Evolutionary conservation across 2,888 invertebrate genomes (phyloP), one percentile per base, ranked within the genome.

Genomic region (Conus canariensis): DNA sequence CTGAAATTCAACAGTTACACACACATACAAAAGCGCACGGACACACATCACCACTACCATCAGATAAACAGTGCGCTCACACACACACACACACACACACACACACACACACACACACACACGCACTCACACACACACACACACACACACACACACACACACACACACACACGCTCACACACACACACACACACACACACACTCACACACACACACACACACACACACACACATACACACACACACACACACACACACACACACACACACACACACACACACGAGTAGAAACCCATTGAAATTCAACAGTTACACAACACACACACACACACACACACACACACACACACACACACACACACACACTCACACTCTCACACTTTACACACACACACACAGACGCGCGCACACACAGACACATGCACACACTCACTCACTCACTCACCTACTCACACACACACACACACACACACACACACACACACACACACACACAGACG

Each of bases 31-130:
- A 70, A 9, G 70, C 70, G 22, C 22, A 70, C 70, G 16, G 12
- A 70, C 70, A 70, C 70, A 70, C 70, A 70, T n/a, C n/a, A n/a
- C n/a, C n/a, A n/a, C n/a, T n/a, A n/a, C n/a, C n/a, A n/a, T n/a
- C n/a, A n/a, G n/a, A n/a, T n/a, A n/a, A n/a, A n/a, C n/a, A n/a
- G n/a, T n/a, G n/a, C n/a, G n/a, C n/a, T n/a, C 70, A 70, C 70
- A 70, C 70, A 70, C 70, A 70, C 70, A 70, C 70, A 70, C 70
- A 70, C 70, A 70, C 70, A 70, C 70, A 70, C 70, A 70, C 70
- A 70, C 70, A 70, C 70, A 70, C 70, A 19, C 16, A 60, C 60
- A 60, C 60, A 60, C 60, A 60, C 60, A n/a, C n/a, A n/a, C 60
- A 60, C 60, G 12, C 60, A 60, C 60, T 10, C 60, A 60, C 60